Percentiles rank a stretch among this genome's conserved stretches.
These are phyloP conservation scores for Ichneumoninae sp. DNA, from an alignment of 2,888 invertebrate genomes.

Conservation along the genomic window DNA sequence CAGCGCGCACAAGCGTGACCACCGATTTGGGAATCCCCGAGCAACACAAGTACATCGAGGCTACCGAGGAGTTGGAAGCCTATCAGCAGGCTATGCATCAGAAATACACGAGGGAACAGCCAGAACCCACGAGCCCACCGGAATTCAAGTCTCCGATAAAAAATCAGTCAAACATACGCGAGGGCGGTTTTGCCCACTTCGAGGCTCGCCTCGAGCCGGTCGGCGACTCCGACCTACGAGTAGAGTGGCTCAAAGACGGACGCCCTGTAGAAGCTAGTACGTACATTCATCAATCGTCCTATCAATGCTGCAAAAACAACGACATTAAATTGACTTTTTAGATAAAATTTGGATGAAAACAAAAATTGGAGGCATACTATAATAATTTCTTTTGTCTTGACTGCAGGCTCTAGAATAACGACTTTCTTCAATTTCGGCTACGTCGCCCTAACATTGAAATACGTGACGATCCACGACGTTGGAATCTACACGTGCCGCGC, in stretches of 20 bases:
- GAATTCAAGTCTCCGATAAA: slow-evolving; percentile 96
- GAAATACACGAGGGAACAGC: slow-evolving; percentile 92
- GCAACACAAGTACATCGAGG: slow-evolving; percentile 95
- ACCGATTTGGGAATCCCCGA: slow-evolving; percentile 95
- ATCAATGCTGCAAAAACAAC: neutral
- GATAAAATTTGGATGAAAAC: neutral
- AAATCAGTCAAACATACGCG: slow-evolving; percentile 93
- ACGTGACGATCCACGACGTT: slow-evolving; percentile 95
- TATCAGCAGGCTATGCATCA: slow-evolving; percentile 93
- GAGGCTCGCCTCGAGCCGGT: slow-evolving; percentile 97
- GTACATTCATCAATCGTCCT: slow-evolving; percentile 70
- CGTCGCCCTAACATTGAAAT: slow-evolving; percentile 96
- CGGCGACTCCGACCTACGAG: slow-evolving; percentile 94
- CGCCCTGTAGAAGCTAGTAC: slow-evolving; percentile 94
- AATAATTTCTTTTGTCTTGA: slow-evolving; percentile 9
- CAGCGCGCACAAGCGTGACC: slow-evolving; percentile 92
- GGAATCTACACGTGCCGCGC: slow-evolving; percentile 96
- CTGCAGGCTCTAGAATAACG: slow-evolving; percentile 92
- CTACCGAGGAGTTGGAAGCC: slow-evolving; percentile 95
- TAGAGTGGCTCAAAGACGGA: slow-evolving; percentile 97
- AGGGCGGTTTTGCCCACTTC: slow-evolving; percentile 97
- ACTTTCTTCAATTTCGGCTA: slow-evolving; percentile 98
- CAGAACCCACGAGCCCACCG: slow-evolving; percentile 92
- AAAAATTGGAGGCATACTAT: slow-evolving; percentile 3
- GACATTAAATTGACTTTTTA: neutral